Base-by-base conservation (phyloP, 2,888 invertebrate genomes). In the Coelinius sp. region DNA sequence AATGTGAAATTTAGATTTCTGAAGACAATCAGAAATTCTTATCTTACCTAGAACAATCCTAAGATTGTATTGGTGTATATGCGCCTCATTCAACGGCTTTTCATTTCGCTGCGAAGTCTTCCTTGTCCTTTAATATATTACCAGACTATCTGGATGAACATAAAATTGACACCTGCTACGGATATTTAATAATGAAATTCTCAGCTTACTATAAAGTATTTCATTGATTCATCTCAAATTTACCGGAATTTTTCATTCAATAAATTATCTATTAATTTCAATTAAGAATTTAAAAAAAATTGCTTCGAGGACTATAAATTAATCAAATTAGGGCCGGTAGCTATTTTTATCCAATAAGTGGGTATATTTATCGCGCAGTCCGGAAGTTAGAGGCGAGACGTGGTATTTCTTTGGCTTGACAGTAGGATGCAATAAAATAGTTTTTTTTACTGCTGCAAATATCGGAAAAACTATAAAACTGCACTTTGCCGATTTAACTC, bases 321-420 rank as follows among this genome's bases (percentile, higher is more conserved):
- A 1, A 53, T 56, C 10, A 27, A n/a, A 25, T 8, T 0, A 35
- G 14, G 17, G 17, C 17, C 6, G 31, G 20, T 31, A 31, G 35
- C 7, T 8, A 31, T 31, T 59, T 59, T 25, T 25, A 59, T 59
- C 7, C 59, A 59, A 59, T 59, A 35, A 59, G 31, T 59, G 59
- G 8, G 5, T 17, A 35, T 17, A 31, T 14, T 35, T 17, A 35
- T 20, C n/a, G 31, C 20, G 8, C 31, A 35, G 14, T n/a, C n/a
- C 20, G 27, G 20, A 59, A 59, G 31, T 25, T 59, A 31, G 31
- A 8, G 17, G 56, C 56, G 56, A n/a, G n/a, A 56, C 56, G 35
- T 59, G 49, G 46, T 59, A 59, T 59, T 31, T 27, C 31, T 56
- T 35, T 31, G 14, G 7, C 59, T 59, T 59, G 59, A 59, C 59